Evolutionary conservation across 2,113 vertebrate species (phyloP).

Genomic region (Neopipo cinnamomea): DNA sequence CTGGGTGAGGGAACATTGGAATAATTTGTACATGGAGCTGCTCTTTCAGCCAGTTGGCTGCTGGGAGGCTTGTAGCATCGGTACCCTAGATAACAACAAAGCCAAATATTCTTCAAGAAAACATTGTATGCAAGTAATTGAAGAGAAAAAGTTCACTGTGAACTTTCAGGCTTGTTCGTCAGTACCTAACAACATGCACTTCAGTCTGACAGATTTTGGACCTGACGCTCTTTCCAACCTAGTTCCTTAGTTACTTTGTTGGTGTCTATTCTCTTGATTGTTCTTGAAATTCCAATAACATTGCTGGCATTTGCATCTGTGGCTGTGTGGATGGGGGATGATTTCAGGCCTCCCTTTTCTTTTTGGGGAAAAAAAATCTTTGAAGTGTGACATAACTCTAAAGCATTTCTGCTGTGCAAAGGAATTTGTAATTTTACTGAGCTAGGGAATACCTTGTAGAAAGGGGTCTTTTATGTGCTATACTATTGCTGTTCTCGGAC

Average conservation of each 20-base stretch:
- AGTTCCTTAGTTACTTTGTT: background rate
- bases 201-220: background rate
- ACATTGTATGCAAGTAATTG: background rate
- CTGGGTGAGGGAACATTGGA: background rate
- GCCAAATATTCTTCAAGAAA: background rate
- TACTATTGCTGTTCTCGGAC: background rate
- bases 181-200: background rate
- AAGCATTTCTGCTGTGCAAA: slow-evolving; percentile 9
- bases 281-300: background rate
- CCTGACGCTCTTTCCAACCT: background rate
- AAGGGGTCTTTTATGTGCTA: background rate
- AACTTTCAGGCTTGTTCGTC: background rate
- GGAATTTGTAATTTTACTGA: slow-evolving; percentile 37
- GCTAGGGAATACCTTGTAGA: background rate
- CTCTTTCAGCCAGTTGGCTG: background rate
- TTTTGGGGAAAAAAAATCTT: background rate
- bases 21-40: background rate
- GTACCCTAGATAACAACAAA: background rate
- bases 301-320: background rate
- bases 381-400: slow-evolving; percentile 24
- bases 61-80: background rate
- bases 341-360: background rate
- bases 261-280: background rate
- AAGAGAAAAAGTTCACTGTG: background rate
- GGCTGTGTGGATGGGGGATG: background rate